Percentiles rank a stretch among this genome's conserved stretches.
Evolutionary conservation across 1,140 invertebrate species (phyloP).

Genomic region (Panulirus ornatus): DNA sequence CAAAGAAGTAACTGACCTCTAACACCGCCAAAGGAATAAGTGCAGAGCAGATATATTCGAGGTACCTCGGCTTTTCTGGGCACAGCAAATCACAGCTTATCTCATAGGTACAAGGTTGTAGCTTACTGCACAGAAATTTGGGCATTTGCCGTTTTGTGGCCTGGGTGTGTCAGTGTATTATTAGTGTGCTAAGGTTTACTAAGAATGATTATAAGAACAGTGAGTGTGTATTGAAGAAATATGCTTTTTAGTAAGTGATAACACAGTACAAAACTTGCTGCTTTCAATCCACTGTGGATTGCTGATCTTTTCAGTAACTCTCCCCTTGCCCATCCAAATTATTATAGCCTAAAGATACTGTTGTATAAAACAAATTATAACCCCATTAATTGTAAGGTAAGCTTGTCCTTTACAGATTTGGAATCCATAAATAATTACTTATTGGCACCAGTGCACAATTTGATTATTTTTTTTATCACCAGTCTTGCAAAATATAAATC

Average conservation of each 20-base stretch:
- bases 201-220: not conserved
- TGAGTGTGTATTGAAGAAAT: not conserved
- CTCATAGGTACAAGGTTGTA: constrained; percentile 18
- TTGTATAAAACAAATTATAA: not conserved
- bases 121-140: constrained; percentile 37
- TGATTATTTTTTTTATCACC: not conserved
- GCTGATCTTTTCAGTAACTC: constrained; percentile 4
- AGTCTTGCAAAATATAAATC: not conserved
- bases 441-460: not conserved
- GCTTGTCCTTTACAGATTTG: not conserved
- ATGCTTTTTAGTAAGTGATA: not conserved
- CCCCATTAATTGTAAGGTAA: not conserved
- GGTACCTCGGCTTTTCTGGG: constrained; percentile 50
- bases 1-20: constrained; percentile 58
- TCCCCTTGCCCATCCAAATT: not conserved
- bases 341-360: not conserved
- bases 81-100: constrained; percentile 52
- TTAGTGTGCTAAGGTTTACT: constrained; percentile 19
- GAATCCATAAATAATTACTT: not conserved
- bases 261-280: not conserved
- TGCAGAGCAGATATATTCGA: constrained; percentile 58
- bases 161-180: constrained; percentile 27
- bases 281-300: constrained; percentile 3
- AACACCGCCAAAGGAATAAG: constrained; percentile 61
- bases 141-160: constrained; percentile 28